phyloP scores from a whole-genome alignment of 2,888 invertebrate genomes.

The Nemoura dubitans region DNA sequence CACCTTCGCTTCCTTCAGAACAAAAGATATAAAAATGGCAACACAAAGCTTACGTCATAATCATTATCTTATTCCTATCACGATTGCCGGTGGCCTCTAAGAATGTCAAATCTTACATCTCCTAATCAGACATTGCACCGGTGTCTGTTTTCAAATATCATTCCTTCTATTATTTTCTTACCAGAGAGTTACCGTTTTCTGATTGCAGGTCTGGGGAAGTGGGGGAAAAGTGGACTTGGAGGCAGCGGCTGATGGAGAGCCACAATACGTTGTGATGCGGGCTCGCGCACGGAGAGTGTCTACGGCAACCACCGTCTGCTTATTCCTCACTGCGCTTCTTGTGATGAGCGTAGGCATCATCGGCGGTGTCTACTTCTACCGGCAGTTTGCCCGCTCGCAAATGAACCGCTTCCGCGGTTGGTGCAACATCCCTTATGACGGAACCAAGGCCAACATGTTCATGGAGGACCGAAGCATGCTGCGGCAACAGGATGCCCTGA shows the following conservation, averaged over 20 bases:
- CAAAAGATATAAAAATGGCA: conserved; percentile 9
- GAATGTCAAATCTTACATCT: not conserved
- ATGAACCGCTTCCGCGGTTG: conserved; percentile 72
- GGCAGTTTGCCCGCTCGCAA: conserved; percentile 71
- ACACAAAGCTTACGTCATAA: conserved; percentile 1
- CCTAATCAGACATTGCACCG: not conserved
- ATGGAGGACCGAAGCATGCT: conserved; percentile 50
- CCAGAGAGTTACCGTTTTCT: not conserved
- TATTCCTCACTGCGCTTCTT: conserved; percentile 74
- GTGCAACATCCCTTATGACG: conserved; percentile 72
- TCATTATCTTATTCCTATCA: not conserved
- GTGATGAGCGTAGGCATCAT: conserved; percentile 75
- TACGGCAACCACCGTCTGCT: conserved; percentile 71
- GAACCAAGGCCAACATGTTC: conserved; percentile 47
- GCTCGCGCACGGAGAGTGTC: conserved; percentile 66
- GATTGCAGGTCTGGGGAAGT: too few relatives aligned
- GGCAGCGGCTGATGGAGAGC: conserved; percentile 58
- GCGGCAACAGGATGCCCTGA: conserved; percentile 49
- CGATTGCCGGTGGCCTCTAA: not conserved
- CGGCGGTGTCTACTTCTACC: conserved; percentile 79
- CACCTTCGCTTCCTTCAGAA: not conserved
- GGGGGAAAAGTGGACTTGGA: conserved; percentile 61
- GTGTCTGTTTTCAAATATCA: not conserved
- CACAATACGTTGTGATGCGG: conserved; percentile 61
- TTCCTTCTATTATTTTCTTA: too few relatives aligned